A percentile compares a stretch with the other conserved stretches of the same genome.
Conservation (phyloP, 2,113 vertebrate genomes). For the Rhizomys pruinosus region DNA sequence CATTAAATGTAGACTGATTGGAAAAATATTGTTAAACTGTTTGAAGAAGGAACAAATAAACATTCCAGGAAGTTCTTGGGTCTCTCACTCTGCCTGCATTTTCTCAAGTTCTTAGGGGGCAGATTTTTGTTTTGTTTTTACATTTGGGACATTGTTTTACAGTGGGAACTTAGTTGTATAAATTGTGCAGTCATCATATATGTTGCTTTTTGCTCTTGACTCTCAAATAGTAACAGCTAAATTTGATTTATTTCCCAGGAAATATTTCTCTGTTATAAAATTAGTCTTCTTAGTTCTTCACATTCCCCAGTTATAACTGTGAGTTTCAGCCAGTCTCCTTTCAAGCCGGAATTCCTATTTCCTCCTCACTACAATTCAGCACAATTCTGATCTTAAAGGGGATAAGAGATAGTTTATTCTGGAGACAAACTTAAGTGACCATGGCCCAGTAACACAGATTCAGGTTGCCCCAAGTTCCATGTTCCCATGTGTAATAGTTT, state of each 20-base stretch:
- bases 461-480: too few relatives aligned
- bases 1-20: not conserved
- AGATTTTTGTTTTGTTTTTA: not conserved
- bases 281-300: not conserved
- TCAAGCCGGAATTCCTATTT: not conserved
- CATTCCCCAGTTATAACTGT: not conserved
- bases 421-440: too few relatives aligned
- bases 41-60: constrained; percentile 31
- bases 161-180: too few relatives aligned
- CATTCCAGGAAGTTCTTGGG: not conserved
- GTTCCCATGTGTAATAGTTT: too few relatives aligned
- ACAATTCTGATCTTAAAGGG: too few relatives aligned
- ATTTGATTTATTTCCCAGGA: not conserved
- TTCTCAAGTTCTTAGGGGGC: not conserved
- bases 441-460: too few relatives aligned
- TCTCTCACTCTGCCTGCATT: not conserved
- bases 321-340: not conserved
- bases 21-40: not conserved
- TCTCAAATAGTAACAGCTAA: not conserved
- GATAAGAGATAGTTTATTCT: too few relatives aligned
- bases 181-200: too few relatives aligned
- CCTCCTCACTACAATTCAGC: too few relatives aligned
- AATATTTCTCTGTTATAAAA: not conserved
- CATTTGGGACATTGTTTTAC: not conserved
- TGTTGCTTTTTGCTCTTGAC: not conserved